Base-by-base conservation (phyloP, 2,113 vertebrate genomes). In the Orcinus orca region DNA sequence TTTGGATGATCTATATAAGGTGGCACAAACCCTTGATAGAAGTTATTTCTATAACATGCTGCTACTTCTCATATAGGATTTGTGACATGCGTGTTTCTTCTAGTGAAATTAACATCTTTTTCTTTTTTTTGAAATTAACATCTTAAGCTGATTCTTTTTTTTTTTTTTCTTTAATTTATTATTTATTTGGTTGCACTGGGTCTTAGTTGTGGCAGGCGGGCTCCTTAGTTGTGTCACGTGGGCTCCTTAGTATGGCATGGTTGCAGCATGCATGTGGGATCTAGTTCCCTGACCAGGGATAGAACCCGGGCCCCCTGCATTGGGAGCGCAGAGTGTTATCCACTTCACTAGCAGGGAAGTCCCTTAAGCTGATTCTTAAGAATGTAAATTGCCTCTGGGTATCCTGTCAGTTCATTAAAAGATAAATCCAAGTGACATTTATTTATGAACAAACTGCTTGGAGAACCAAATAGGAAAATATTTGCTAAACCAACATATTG, bases 401-500 rank as follows among this genome's bases (percentile, higher is more conserved):
- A 88, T n/a, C 33, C 77, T 63, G 33, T 60, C 65, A 63, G 50
- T 76, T 79, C 67, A 55, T 33, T 70, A 65, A 70, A 91, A 90
- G 38, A 79, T 83, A 83, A 96, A 92, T 70, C 11, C 74, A 81
- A 85, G 25, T 88, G 79, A 50, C 38, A 53, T 81, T 92, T 94
- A 82, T 41, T 92, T 81, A 89, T 36, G 21, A 71, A 73, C 60
- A 68, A 82, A 89, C 8, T 79, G 67, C 53, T 50, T 68, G 7
- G 58, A 90, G 41, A 87, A 82, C 15, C 31, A n/a, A 90, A 84
- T 0, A 81, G 55, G 50, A 89, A 96, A 92, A 55, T 65, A 93
- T 47, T 53, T 89, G 62, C 82, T 83, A 85, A 82, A 63, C n/a
- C 44, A 81, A 8, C 15, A 82, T 25, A 53, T 0, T 3, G 3